Percentiles rank a stretch among this genome's conserved stretches.
Conservation (phyloP, 2,888 invertebrate species). For the Tineola bisselliella region DNA sequence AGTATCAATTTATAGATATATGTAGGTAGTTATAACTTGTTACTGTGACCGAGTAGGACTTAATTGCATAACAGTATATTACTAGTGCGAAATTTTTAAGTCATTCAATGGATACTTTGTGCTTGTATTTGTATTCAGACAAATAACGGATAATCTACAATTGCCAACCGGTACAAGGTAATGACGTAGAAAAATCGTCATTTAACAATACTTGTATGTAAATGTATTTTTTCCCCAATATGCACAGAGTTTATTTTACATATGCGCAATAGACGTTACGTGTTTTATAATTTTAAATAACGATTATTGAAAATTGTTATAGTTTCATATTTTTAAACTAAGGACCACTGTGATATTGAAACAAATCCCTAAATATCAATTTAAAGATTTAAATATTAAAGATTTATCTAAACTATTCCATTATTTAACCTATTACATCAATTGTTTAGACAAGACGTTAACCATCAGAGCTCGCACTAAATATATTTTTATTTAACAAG, state of each 20-base stretch:
- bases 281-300: too few relatives aligned
- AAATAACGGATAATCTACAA: slow-evolving; percentile 7
- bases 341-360: too few relatives aligned
- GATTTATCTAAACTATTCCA: too few relatives aligned
- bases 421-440: too few relatives aligned
- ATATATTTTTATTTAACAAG: not conserved
- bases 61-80: slow-evolving; percentile 43
- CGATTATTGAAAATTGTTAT: too few relatives aligned
- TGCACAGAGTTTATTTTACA: not conserved
- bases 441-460: not conserved
- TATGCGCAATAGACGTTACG: too few relatives aligned
- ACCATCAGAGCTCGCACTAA: not conserved
- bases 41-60: too few relatives aligned
- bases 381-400: too few relatives aligned
- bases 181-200: not conserved
- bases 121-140: not conserved
- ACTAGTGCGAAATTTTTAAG: slow-evolving; percentile 17
- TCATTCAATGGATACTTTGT: slow-evolving; percentile 7
- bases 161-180: not conserved
- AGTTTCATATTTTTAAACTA: too few relatives aligned
- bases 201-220: not conserved
- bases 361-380: too few relatives aligned
- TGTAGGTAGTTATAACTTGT: too few relatives aligned
- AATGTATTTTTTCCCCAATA: not conserved
- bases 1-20: too few relatives aligned